Percentiles rank a stretch among this genome's conserved stretches.
phyloP scores from a whole-genome alignment of 2,113 vertebrate species.

The Thunnus maccoyii region DNA sequence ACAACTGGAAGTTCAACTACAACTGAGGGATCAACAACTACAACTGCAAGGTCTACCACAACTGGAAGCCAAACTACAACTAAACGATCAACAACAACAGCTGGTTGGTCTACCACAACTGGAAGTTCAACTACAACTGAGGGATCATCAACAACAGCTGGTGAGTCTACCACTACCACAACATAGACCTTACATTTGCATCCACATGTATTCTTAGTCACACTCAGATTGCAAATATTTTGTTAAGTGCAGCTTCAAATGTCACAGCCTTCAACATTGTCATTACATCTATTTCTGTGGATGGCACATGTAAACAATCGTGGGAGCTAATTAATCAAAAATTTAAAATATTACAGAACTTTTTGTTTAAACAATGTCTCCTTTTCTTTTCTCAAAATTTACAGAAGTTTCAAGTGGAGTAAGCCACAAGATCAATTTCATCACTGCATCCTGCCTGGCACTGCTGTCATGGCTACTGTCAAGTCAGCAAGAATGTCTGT shows the following conservation, averaged over 20 bases:
- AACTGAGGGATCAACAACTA: too few relatives aligned
- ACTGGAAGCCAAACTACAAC: too few relatives aligned
- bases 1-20: too few relatives aligned
- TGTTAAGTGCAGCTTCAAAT: slow-evolving; percentile 30
- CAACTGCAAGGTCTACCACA: too few relatives aligned
- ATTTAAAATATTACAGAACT: neutral
- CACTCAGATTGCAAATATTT: slow-evolving; percentile 21
- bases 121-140: too few relatives aligned
- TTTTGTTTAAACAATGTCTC: neutral
- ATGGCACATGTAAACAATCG: slow-evolving; percentile 28
- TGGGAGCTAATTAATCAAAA: neutral
- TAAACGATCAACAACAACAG: too few relatives aligned
- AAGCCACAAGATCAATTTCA: slow-evolving; percentile 7
- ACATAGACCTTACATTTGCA: neutral
- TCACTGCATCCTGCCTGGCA: slow-evolving; percentile 26
- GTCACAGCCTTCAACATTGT: slow-evolving; percentile 56
- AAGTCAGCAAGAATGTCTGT: neutral
- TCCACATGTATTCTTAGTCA: slow-evolving; percentile 17
- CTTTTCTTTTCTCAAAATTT: neutral
- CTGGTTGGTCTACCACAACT: too few relatives aligned
- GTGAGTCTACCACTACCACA: neutral
- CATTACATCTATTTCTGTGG: slow-evolving; percentile 23
- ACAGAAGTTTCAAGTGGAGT: slow-evolving; percentile 27
- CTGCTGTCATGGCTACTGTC: slow-evolving; percentile 28
- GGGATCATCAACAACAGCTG: too few relatives aligned